These are phyloP conservation scores for Quiscalus mexicanus DNA, from an alignment of 2,113 vertebrate species.

Conservation along the genomic window DNA sequence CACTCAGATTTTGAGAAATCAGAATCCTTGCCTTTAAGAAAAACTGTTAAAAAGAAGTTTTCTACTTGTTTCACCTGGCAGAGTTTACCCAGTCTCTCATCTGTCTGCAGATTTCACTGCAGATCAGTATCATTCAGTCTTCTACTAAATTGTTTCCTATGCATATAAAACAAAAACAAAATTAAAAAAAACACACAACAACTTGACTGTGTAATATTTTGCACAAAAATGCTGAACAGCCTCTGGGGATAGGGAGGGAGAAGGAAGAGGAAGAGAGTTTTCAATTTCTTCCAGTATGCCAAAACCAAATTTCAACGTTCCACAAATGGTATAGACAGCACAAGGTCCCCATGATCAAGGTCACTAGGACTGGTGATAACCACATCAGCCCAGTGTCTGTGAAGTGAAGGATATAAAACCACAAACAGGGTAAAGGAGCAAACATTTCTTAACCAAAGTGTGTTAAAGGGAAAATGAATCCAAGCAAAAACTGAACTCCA, in stretches of 20 bases:
- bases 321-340: not conserved
- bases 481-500: slow-evolving; percentile 52
- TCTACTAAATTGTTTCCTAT: not conserved
- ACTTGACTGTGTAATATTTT: not conserved
- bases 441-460: slow-evolving; percentile 13
- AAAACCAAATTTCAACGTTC: not conserved
- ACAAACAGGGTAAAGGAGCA: not conserved
- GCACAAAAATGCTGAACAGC: not conserved
- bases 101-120: not conserved
- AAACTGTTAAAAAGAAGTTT: not conserved
- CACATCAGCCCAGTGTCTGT: not conserved
- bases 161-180: not conserved
- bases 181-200: not conserved
- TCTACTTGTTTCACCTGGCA: not conserved
- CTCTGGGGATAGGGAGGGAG: slow-evolving; percentile 17
- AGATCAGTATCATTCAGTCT: not conserved
- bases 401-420: not conserved
- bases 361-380: not conserved
- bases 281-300: slow-evolving; percentile 13
- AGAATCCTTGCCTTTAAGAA: not conserved
- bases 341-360: not conserved
- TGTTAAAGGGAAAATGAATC: slow-evolving; percentile 40
- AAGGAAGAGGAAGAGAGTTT: slow-evolving; percentile 42
- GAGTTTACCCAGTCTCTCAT: not conserved
- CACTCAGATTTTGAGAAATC: not conserved